Evolutionary conservation across 2,888 invertebrate genomes (phyloP).

Genomic region (Eupeodes luniger): DNA sequence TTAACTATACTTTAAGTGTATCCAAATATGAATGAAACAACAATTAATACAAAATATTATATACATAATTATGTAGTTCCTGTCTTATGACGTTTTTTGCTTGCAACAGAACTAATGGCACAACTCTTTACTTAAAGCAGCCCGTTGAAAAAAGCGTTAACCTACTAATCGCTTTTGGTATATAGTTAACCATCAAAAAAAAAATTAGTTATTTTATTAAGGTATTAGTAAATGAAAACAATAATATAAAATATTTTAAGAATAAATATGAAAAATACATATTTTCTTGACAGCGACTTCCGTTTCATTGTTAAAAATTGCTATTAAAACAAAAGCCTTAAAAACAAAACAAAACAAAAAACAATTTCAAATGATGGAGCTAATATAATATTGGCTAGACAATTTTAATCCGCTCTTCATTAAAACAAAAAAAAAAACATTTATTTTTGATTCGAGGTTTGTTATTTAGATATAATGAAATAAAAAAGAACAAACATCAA

Average conservation of each 20-base stretch:
- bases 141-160: no score
- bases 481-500: not conserved
- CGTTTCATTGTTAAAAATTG: conserved; percentile 2
- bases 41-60: no score
- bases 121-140: no score
- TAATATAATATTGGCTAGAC: conserved; percentile 12
- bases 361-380: not conserved
- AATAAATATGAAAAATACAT: not conserved
- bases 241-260: not conserved
- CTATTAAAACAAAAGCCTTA: not conserved
- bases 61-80: no score
- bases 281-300: conserved; percentile 15
- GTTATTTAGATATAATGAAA: not conserved
- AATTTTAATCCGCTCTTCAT: conserved; percentile 20
- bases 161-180: no score
- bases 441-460: conserved; percentile 9
- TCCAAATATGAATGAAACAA: no score
- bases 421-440: not conserved
- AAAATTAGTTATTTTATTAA: no score
- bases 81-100: no score
- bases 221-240: not conserved
- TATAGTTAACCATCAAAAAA: no score
- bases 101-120: no score
- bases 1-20: no score
- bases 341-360: not conserved